Evolutionary conservation across 2,888 invertebrate species (phyloP).

Genomic region (Drosophila greeni): DNA sequence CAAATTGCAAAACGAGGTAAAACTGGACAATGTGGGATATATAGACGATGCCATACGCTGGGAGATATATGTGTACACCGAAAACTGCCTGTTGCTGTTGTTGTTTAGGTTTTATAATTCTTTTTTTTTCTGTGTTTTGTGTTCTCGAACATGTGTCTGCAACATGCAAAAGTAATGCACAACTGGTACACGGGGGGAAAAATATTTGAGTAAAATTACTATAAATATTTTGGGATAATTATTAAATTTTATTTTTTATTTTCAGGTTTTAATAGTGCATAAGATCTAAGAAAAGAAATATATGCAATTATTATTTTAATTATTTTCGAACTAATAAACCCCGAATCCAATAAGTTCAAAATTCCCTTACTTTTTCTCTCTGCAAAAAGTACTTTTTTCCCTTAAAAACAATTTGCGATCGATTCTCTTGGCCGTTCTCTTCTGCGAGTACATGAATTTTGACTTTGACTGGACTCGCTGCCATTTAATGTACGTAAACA

Average conservation of each 20-base stretch:
- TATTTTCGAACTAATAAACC: too few relatives aligned
- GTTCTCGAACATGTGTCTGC: constrained; percentile 67
- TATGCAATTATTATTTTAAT: too few relatives aligned
- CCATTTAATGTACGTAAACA: constrained; percentile 63
- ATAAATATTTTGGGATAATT: too few relatives aligned
- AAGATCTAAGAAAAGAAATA: not conserved
- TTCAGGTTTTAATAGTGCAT: not conserved
- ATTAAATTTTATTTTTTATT: not conserved
- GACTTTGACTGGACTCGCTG: constrained; percentile 64
- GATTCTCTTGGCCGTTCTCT: constrained; percentile 16
- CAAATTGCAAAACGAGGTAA: constrained; percentile 42
- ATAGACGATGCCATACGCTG: constrained; percentile 28
- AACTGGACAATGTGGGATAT: constrained; percentile 44
- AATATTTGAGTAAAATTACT: too few relatives aligned
- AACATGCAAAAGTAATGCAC: constrained; percentile 73
- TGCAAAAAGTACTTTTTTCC: not conserved
- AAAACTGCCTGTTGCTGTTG: constrained; percentile 49
- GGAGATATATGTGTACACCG: constrained; percentile 7
- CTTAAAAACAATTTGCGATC: constrained; percentile 12
- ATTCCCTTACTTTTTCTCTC: not conserved
- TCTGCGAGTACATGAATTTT: constrained; percentile 62
- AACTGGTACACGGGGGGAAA: constrained; percentile 31
- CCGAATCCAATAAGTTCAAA: not conserved
- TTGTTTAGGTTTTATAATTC: constrained; percentile 16
- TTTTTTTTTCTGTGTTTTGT: not conserved